A percentile compares a stretch with the other conserved stretches of the same genome.
Conservation (phyloP, 2,113 vertebrate genomes). For the Cyprinodon variegatus region DNA sequence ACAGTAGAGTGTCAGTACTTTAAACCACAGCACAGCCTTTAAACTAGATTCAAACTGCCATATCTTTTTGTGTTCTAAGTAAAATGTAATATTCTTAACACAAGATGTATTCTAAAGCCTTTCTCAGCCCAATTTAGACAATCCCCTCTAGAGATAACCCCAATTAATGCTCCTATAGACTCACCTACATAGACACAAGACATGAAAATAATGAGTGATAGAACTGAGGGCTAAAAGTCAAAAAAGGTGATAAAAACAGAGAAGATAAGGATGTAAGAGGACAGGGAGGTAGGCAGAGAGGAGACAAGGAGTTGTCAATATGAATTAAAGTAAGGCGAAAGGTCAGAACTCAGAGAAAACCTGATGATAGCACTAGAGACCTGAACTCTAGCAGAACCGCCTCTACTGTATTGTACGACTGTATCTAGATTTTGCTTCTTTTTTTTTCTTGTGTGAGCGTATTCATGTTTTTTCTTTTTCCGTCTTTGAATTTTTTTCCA, state of each 20-base stretch:
- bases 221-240: constrained; percentile 14
- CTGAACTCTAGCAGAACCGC: constrained; percentile 44
- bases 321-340: constrained; percentile 58
- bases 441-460: neutral
- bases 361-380: constrained; percentile 51
- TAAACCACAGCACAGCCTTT: constrained; percentile 18
- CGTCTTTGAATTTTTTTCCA: constrained; percentile 5
- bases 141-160: constrained; percentile 64
- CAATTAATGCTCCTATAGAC: constrained; percentile 60
- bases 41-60: constrained; percentile 43
- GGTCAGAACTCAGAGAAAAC: constrained; percentile 34
- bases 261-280: constrained; percentile 34
- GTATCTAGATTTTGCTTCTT: constrained; percentile 3
- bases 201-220: constrained; percentile 36
- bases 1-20: constrained; percentile 34
- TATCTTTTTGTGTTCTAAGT: constrained; percentile 45
- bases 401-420: neutral
- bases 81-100: constrained; percentile 42
- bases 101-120: constrained; percentile 44
- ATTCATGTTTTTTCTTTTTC: neutral
- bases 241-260: constrained; percentile 33
- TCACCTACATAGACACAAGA: neutral
- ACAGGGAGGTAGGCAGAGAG: constrained; percentile 10
- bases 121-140: constrained; percentile 51
- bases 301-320: constrained; percentile 11